These are phyloP conservation scores for Neodiprion fabricii DNA, from an alignment of 1,140 invertebrate genomes.

Conservation along the genomic window DNA sequence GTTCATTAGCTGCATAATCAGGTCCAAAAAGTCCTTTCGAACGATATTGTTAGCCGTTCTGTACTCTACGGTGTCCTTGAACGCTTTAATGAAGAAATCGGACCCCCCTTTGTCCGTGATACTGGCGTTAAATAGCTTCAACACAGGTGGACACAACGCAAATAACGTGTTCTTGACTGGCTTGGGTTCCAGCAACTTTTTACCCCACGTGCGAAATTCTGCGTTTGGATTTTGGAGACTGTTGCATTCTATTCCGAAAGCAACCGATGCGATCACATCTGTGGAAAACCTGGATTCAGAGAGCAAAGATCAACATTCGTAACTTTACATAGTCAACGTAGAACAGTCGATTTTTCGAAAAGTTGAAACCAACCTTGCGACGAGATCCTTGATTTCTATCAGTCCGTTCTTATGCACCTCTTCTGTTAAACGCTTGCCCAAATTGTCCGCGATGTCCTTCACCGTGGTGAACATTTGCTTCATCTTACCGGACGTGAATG, in stretches of 20 bases:
- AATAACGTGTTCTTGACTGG: conserved; percentile 30
- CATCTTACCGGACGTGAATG: conserved; percentile 66
- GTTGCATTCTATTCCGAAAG: conserved; percentile 48
- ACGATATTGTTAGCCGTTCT: conserved; percentile 28
- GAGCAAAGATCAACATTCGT: not conserved
- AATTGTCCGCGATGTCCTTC: conserved; percentile 50
- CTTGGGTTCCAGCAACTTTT: conserved; percentile 38
- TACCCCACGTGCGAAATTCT: conserved; percentile 43
- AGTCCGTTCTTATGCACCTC: conserved; percentile 30
- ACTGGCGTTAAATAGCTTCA: conserved; percentile 31
- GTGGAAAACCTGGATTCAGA: conserved; percentile 35
- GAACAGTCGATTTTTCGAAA: not conserved
- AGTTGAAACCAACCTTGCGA: conserved; percentile 43
- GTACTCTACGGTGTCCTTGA: conserved; percentile 29
- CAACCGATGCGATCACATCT: conserved; percentile 43
- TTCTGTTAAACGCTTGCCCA: conserved; percentile 38
- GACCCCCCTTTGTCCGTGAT: conserved; percentile 26
- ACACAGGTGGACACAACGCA: conserved; percentile 34
- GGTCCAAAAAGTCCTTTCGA: conserved; percentile 34
- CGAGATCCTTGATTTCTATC: conserved; percentile 59
- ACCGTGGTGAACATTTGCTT: conserved; percentile 63
- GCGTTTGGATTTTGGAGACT: conserved; percentile 40
- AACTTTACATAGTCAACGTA: not conserved
- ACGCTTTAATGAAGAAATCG: conserved; percentile 37
- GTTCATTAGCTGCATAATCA: conserved; percentile 33